phyloP scores from a whole-genome alignment of 2,797 vertebrate genomes.

The Myiotriccus ornatus region DNA sequence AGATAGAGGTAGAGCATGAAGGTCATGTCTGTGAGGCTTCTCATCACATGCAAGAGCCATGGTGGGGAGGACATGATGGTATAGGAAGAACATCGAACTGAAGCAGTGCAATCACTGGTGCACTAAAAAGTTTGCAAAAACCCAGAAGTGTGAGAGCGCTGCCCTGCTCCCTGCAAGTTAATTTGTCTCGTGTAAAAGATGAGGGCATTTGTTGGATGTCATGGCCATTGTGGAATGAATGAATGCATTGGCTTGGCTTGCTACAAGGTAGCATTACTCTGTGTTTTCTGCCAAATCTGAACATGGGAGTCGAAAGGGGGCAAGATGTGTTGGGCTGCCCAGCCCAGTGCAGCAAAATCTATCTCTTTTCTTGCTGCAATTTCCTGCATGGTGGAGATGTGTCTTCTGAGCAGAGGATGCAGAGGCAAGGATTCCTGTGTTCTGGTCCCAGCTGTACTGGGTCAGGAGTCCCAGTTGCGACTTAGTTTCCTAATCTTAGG shows the following conservation, averaged over 20 bases:
- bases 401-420: background rate
- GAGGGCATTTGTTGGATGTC: background rate
- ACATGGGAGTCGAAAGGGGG: background rate
- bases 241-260: background rate
- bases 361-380: background rate
- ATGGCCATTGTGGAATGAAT: background rate
- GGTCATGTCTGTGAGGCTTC: background rate
- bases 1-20: background rate
- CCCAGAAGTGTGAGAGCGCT: background rate
- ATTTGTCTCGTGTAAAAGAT: background rate
- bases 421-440: background rate
- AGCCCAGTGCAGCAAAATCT: background rate
- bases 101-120: background rate
- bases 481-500: background rate
- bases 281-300: background rate
- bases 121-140: background rate
- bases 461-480: background rate
- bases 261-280: fast-evolving
- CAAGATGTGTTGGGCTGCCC: background rate
- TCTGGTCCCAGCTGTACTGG: background rate
- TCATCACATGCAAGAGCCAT: background rate
- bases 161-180: background rate
- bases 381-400: background rate
- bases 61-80: background rate
- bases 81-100: background rate